Evolutionary conservation across 2,888 invertebrate genomes (phyloP).

Genomic region (Clanis bilineata): DNA sequence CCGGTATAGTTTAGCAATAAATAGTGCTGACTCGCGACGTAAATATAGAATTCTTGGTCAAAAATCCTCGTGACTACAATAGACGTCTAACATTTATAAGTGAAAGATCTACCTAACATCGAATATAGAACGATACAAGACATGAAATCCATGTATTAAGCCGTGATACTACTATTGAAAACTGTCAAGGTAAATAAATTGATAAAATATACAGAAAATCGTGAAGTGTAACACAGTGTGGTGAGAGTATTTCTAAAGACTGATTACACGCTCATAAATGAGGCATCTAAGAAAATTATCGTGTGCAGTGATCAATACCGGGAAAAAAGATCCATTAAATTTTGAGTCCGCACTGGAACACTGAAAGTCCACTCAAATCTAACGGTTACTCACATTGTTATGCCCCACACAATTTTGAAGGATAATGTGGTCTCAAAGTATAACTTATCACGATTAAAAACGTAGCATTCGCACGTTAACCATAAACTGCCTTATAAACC

Average conservation of each 20-base stretch:
- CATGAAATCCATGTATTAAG: neutral
- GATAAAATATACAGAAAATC: too few relatives aligned
- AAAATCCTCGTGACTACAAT: neutral
- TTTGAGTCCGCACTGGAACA: too few relatives aligned
- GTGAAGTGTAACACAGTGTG: neutral
- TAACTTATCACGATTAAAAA: too few relatives aligned
- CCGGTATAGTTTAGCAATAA: neutral
- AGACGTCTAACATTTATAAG: conserved; percentile 7
- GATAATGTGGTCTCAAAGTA: too few relatives aligned
- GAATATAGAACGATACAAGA: neutral
- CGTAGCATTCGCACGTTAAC: too few relatives aligned
- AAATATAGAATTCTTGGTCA: neutral
- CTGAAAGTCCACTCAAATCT: too few relatives aligned
- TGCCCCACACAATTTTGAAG: too few relatives aligned
- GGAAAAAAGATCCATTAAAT: too few relatives aligned
- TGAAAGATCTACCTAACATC: conserved; percentile 3
- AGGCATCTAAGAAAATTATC: too few relatives aligned
- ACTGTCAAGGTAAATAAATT: neutral
- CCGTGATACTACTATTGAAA: neutral
- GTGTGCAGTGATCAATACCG: too few relatives aligned
- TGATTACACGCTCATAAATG: neutral
- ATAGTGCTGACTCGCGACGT: neutral
- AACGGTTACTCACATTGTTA: too few relatives aligned
- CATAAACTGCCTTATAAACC: too few relatives aligned
- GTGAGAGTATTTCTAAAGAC: neutral